These are phyloP conservation scores for Eurystomus gularis DNA, from an alignment of 2,113 vertebrate species.

Conservation along the genomic window DNA sequence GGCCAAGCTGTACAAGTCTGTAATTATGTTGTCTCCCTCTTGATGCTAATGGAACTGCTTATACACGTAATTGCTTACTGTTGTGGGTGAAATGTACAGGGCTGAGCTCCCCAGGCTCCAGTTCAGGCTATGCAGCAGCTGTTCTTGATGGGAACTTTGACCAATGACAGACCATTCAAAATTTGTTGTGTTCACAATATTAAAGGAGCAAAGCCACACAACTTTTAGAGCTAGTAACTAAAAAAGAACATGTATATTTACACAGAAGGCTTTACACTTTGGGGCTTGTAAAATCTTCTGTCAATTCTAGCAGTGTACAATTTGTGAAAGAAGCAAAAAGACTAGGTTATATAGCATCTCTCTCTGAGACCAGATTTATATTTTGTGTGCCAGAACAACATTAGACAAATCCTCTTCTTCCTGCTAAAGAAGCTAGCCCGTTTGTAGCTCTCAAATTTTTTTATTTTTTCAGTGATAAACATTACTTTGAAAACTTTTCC, in stretches of 20 bases:
- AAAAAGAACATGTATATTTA: background rate
- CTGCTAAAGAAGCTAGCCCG: slow-evolving; percentile 37
- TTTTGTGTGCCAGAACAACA: slow-evolving; percentile 50
- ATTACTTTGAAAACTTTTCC: slow-evolving; percentile 55
- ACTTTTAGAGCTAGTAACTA: background rate
- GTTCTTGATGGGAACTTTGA: background rate
- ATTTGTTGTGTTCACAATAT: background rate
- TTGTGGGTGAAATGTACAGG: background rate
- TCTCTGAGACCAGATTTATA: slow-evolving; percentile 42
- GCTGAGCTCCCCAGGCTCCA: background rate
- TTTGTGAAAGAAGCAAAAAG: slow-evolving; percentile 14
- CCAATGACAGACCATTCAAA: slow-evolving; percentile 6
- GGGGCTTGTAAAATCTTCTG: slow-evolving; percentile 31
- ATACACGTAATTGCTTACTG: background rate
- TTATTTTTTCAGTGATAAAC: slow-evolving; percentile 47
- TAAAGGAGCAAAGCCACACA: slow-evolving; percentile 2
- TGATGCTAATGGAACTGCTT: slow-evolving; percentile 6
- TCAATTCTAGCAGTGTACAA: background rate
- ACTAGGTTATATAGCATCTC: background rate
- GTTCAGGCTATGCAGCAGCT: slow-evolving; percentile 9
- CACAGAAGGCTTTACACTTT: background rate
- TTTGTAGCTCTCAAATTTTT: slow-evolving; percentile 25
- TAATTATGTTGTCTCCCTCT: slow-evolving; percentile 1
- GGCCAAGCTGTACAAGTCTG: background rate
- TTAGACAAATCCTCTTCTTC: slow-evolving; percentile 60